Base-by-base conservation (phyloP, 2,888 invertebrate species). In the Platynereis dumerilii region DNA sequence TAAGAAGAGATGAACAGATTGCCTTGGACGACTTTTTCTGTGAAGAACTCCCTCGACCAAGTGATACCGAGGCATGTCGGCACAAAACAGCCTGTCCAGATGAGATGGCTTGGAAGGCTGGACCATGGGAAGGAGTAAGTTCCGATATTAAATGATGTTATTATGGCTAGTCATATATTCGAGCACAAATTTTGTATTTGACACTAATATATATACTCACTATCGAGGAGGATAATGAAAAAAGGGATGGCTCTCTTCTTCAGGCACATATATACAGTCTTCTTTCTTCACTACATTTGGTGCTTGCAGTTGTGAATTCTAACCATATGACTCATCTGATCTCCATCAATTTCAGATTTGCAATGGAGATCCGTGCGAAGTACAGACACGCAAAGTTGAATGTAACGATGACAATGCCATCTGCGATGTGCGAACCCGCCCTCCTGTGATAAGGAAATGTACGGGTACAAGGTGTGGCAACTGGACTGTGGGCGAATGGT, bases 1-100 rank as follows among this genome's bases (percentile, higher is more conserved):
- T 82, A 12, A 81, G 81, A 27, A 73, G 76, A 68, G 86, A 90
- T 76, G 87, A 89, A 73, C 90, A 92, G 74, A 88, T 92, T 67
- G 91, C 92, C 2, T 87, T 92, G 53, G 89, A 90, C 3, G 93
- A 93, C 78, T 86, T 87, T 3, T 89, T 89, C 65, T 94, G 94
- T 83, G 89, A 89, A 70, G 83, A 85, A 17, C 83, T 87, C 57
- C 86, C 85, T 2, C 90, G 89, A 77, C 94, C 94, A 0, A 85
- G 86, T 20, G 90, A 89, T 78, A 85, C 87, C 17, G 90, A 78
- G 60, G 70, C 75, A 5, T 82, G 82, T 69, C 75, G 75, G 10
- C 76, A 75, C 57, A 80, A 78, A 56, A 74, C 75, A 3, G 73
- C 77, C 0, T 83, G 83, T 65, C 79, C 79, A 3, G 75, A 74